Percentiles rank a stretch among this genome's conserved stretches.
Evolutionary conservation across 2,888 invertebrate species (phyloP).

Genomic region (Ommatoiulus sabulosus): DNA sequence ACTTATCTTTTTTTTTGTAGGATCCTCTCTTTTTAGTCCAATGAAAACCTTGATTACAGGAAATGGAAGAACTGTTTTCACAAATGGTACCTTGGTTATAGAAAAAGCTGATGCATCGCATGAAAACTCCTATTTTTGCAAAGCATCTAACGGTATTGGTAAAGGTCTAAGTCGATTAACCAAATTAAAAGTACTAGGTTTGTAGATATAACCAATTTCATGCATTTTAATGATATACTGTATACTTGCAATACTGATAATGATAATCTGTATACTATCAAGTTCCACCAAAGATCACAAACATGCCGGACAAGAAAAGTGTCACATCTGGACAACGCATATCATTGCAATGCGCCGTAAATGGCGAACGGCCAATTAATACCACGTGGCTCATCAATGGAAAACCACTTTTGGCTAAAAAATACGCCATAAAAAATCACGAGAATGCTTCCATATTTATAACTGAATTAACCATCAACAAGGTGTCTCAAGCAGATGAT

Average conservation of each 20-base stretch:
- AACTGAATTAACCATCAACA: slow-evolving; percentile 49
- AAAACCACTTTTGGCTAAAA: background rate
- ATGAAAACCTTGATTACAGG: background rate
- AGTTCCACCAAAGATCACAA: slow-evolving; percentile 52
- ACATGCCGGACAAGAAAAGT: background rate
- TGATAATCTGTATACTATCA: background rate
- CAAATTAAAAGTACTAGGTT: slow-evolving; percentile 65
- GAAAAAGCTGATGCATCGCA: slow-evolving; percentile 72
- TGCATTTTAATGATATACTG: background rate
- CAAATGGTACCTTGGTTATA: slow-evolving; percentile 67
- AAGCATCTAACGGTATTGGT: slow-evolving; percentile 67
- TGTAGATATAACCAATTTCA: background rate
- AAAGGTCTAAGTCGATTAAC: slow-evolving; percentile 67
- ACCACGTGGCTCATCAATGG: slow-evolving; percentile 44
- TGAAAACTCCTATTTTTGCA: slow-evolving; percentile 67
- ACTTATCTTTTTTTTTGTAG: background rate
- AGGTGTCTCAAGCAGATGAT: slow-evolving; percentile 32
- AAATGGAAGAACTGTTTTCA: slow-evolving; percentile 27
- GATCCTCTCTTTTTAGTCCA: background rate
- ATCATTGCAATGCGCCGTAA: slow-evolving; percentile 2
- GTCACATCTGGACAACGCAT: slow-evolving; percentile 21
- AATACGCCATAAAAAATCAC: slow-evolving; percentile 4
- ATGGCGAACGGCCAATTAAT: slow-evolving; percentile 49
- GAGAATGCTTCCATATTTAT: background rate
- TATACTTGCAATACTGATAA: background rate